Conservation (phyloP, 53 echinoderm and acorn worm species). For the Actinopyga echinites region DNA sequence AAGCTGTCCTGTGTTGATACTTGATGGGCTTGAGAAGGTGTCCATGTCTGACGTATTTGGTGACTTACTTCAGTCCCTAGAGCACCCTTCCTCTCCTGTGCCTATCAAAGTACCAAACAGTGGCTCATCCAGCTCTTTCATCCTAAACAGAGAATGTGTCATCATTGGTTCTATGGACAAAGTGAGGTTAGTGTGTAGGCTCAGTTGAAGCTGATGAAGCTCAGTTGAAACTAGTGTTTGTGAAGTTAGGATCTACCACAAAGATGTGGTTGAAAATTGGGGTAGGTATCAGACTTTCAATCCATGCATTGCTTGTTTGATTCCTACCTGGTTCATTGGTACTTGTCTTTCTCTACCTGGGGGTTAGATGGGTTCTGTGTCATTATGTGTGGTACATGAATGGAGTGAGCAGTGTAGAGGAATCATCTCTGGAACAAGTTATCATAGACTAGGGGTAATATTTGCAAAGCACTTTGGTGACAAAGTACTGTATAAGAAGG, state of each 20-base stretch:
- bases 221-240: background rate
- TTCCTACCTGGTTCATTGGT: too few relatives aligned
- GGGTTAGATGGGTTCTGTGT: too few relatives aligned
- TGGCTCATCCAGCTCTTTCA: slow-evolving; percentile 54
- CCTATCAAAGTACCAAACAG: slow-evolving; percentile 55
- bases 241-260: background rate
- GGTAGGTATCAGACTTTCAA: too few relatives aligned
- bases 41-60: slow-evolving; percentile 71
- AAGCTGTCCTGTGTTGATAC: slow-evolving; percentile 60
- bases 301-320: background rate
- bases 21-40: slow-evolving; percentile 81
- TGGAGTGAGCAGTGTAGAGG: too few relatives aligned
- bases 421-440: too few relatives aligned
- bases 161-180: slow-evolving; percentile 90
- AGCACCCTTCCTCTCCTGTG: slow-evolving; percentile 63
- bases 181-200: slow-evolving; percentile 58
- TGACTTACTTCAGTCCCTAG: slow-evolving; percentile 75
- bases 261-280: background rate
- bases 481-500: too few relatives aligned
- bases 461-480: too few relatives aligned
- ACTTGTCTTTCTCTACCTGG: too few relatives aligned
- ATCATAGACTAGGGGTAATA: too few relatives aligned
- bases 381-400: too few relatives aligned
- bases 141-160: slow-evolving; percentile 73
- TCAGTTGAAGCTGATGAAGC: background rate